phyloP scores from a whole-genome alignment of 2,113 vertebrate species.

The Xiphias gladius region DNA sequence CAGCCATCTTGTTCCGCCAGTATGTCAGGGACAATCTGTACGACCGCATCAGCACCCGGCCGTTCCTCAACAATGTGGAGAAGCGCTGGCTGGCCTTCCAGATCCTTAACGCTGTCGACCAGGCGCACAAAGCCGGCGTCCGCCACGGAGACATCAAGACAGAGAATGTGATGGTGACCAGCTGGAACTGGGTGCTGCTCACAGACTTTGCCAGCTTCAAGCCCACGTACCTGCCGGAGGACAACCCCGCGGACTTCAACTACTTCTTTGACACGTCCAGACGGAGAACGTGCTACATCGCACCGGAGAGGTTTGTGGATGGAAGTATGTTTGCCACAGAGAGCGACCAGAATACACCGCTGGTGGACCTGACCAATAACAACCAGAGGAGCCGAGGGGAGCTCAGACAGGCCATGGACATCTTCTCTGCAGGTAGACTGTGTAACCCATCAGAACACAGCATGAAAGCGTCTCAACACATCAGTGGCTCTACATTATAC shows the following conservation, averaged over 20 bases:
- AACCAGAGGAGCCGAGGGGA: constrained; percentile 95
- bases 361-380: constrained; percentile 94
- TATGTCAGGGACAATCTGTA: constrained; percentile 98
- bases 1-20: constrained; percentile 95
- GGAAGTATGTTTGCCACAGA: constrained; percentile 94
- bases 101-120: constrained; percentile 94
- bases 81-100: constrained; percentile 99
- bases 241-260: constrained; percentile 99
- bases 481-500: no score
- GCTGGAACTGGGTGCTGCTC: constrained; percentile 99
- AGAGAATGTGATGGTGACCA: constrained; percentile 98
- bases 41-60: constrained; percentile 96
- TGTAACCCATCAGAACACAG: background rate
- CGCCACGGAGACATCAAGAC: constrained; percentile 98
- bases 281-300: constrained; percentile 95
- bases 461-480: background rate
- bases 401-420: constrained; percentile 95
- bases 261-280: constrained; percentile 98
- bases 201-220: constrained; percentile 99
- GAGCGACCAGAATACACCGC: constrained; percentile 93
- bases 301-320: constrained; percentile 96
- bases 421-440: constrained; percentile 94
- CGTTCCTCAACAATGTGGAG: constrained; percentile 95
- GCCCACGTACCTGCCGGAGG: constrained; percentile 96
- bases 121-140: constrained; percentile 95